A percentile compares a stretch with the other conserved stretches of the same genome.
phyloP scores from a whole-genome alignment of 2,888 invertebrate genomes.

The Lamellibrachia columna region DNA sequence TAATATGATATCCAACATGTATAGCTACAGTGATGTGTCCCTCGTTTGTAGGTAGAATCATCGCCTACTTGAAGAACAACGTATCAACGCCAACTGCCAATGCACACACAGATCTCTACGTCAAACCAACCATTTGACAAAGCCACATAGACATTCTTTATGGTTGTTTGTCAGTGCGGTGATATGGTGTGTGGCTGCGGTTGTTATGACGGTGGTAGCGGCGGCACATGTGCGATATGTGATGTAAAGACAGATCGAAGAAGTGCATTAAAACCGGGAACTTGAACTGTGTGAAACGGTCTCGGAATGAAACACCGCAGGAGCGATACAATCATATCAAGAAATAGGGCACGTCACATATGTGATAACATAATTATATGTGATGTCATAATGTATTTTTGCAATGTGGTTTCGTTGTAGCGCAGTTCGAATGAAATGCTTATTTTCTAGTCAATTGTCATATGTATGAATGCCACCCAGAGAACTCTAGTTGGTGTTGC shows the following conservation, averaged over 20 bases:
- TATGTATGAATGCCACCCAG: not conserved
- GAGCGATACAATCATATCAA: conserved; percentile 6
- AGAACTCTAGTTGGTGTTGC: not conserved
- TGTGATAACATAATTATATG: not conserved
- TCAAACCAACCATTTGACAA: conserved; percentile 17
- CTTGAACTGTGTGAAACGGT: not conserved
- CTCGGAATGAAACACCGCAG: not conserved
- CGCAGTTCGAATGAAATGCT: not conserved
- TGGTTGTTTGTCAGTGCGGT: not conserved
- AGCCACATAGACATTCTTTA: not conserved
- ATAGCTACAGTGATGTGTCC: not conserved
- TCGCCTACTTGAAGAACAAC: conserved; percentile 58
- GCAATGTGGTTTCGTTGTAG: not conserved
- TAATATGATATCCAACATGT: not conserved
- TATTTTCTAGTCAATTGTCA: not conserved
- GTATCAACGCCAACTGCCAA: conserved; percentile 24
- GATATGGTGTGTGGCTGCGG: not conserved
- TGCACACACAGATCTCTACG: conserved; percentile 20
- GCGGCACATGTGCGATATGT: not conserved
- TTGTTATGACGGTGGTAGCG: not conserved
- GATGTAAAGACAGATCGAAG: not conserved
- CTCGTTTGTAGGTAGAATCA: conserved; percentile 52
- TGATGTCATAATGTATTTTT: not conserved
- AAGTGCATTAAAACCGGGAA: not conserved
- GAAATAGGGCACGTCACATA: not conserved